These are phyloP conservation scores for Lampris megalopsis DNA, from an alignment of 2,113 vertebrate species.

Conservation along the genomic window DNA sequence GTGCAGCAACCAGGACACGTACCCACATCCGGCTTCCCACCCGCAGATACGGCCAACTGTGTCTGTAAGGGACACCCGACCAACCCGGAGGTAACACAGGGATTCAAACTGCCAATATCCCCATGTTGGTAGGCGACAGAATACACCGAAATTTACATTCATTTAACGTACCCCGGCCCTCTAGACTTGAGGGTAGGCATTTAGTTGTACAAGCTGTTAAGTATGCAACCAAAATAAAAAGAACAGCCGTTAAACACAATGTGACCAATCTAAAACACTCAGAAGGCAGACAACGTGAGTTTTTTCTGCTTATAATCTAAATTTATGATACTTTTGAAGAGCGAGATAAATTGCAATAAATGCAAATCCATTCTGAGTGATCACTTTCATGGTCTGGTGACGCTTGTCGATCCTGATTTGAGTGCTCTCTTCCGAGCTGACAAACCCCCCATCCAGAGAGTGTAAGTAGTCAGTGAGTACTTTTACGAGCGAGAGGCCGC, in stretches of 20 bases:
- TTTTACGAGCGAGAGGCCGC: conserved; percentile 26
- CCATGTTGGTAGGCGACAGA: neutral
- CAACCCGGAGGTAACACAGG: too few species aligned
- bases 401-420: conserved; percentile 62
- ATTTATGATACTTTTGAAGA: neutral
- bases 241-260: neutral
- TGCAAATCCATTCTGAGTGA: conserved; percentile 50
- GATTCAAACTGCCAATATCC: too few species aligned
- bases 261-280: neutral
- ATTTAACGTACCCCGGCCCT: too few species aligned
- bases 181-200: too few species aligned
- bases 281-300: neutral
- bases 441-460: neutral
- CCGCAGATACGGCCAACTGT: too few species aligned
- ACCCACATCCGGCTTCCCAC: too few species aligned
- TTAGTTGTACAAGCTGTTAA: too few species aligned
- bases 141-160: neutral
- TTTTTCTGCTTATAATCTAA: neutral
- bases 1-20: too few species aligned
- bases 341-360: conserved; percentile 49
- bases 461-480: conserved; percentile 15
- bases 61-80: too few species aligned
- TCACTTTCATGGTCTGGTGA: conserved; percentile 27
- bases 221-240: neutral
- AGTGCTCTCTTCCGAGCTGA: conserved; percentile 45